A percentile compares a stretch with the other conserved stretches of the same genome.
Conservation (phyloP, 2,888 invertebrate genomes). For the Drosophila subsilvestris region DNA sequence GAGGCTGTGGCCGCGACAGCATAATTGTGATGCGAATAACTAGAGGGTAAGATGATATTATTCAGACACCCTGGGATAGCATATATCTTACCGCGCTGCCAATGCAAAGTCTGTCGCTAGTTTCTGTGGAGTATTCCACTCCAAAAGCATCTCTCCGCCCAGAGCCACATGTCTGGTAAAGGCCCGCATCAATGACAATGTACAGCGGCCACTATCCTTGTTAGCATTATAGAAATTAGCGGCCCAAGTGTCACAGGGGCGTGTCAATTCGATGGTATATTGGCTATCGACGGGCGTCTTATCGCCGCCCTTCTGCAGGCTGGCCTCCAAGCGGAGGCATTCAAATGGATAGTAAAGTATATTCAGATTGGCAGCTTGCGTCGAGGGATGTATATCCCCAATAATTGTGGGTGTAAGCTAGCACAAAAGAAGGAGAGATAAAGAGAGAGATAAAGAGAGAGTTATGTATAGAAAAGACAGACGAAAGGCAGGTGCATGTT, state of each 20-base stretch:
- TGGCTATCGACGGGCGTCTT: slow-evolving; percentile 68
- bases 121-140: slow-evolving; percentile 77
- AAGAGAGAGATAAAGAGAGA: background rate
- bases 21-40: slow-evolving; percentile 77
- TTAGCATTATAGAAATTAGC: slow-evolving; percentile 79
- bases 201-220: slow-evolving; percentile 76
- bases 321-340: slow-evolving; percentile 73
- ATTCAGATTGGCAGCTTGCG: slow-evolving; percentile 81
- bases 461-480: no score
- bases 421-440: background rate
- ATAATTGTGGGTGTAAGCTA: slow-evolving; percentile 82
- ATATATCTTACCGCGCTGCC: slow-evolving; percentile 70
- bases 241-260: slow-evolving; percentile 77
- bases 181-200: slow-evolving; percentile 81
- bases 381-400: slow-evolving; percentile 83
- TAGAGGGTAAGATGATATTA: slow-evolving; percentile 22
- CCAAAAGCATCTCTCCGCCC: slow-evolving; percentile 81
- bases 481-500: no score
- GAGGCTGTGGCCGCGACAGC: slow-evolving; percentile 81
- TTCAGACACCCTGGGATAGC: background rate
- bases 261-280: slow-evolving; percentile 74
- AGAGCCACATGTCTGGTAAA: slow-evolving; percentile 78
- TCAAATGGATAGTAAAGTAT: slow-evolving; percentile 80
- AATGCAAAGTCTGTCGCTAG: slow-evolving; percentile 74
- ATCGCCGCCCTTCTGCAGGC: slow-evolving; percentile 71